Conservation (phyloP, 1,140 invertebrate genomes). For the Hesperophylax magnus region DNA sequence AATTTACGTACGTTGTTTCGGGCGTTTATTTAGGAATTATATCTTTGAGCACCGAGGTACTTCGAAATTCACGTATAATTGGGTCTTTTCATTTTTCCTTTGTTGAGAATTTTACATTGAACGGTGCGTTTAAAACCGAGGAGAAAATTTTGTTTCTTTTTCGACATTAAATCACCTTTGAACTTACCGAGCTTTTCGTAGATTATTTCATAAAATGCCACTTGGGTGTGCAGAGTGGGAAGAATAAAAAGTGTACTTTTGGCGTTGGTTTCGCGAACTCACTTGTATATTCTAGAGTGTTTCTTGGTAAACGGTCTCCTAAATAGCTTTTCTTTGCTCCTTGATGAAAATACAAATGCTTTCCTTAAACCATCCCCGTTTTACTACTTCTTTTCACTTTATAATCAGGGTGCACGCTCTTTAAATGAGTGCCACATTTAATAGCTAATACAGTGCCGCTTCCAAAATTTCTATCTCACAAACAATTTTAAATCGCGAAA, state of each 20-base stretch:
- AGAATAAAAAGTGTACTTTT: too few species aligned
- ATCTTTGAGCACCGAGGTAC: too few species aligned
- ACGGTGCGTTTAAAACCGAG: too few species aligned
- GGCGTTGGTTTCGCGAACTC: constrained; percentile 1
- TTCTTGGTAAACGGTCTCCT: constrained; percentile 15
- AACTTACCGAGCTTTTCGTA: too few species aligned
- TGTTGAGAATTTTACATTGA: too few species aligned
- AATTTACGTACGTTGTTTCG: constrained; percentile 22
- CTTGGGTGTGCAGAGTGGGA: too few species aligned
- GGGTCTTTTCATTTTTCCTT: too few species aligned
- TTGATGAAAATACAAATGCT: constrained; percentile 29
- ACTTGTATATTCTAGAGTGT: constrained; percentile 25
- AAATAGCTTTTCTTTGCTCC: constrained; percentile 32
- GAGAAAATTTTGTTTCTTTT: too few species aligned
- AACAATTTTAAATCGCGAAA: constrained; percentile 55
- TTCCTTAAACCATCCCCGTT: constrained; percentile 21
- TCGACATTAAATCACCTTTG: too few species aligned
- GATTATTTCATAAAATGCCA: too few species aligned
- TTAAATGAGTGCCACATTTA: constrained; percentile 43
- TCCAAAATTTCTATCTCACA: constrained; percentile 55
- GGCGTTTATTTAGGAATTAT: constrained; percentile 14
- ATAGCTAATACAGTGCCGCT: constrained; percentile 41
- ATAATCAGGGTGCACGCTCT: constrained; percentile 39
- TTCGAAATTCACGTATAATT: too few species aligned
- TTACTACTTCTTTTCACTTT: constrained; percentile 40